Conservation (phyloP, 2,888 invertebrate species). For the Tholera decimalis region DNA sequence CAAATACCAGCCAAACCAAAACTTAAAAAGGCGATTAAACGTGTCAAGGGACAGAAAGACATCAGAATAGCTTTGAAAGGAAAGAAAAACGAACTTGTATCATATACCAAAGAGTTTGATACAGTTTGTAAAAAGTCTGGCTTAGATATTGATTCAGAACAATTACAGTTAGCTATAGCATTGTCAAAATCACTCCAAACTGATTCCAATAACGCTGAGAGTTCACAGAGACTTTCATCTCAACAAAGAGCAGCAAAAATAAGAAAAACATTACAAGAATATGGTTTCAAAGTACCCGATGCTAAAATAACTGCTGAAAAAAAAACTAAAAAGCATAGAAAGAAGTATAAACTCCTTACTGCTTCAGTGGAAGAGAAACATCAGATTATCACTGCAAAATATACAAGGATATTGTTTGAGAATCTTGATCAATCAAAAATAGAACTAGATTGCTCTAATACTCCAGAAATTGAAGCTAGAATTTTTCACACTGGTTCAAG, state of each 20-base stretch:
- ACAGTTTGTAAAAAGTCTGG: slow-evolving; percentile 84
- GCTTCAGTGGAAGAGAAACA: slow-evolving; percentile 75
- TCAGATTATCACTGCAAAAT: slow-evolving; percentile 79
- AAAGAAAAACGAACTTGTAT: slow-evolving; percentile 81
- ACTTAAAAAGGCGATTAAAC: slow-evolving; percentile 72
- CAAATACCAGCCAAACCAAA: slow-evolving; percentile 66
- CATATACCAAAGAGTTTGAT: slow-evolving; percentile 84
- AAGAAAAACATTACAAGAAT: slow-evolving; percentile 91
- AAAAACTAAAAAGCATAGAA: slow-evolving; percentile 71
- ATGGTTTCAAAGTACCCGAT: slow-evolving; percentile 91
- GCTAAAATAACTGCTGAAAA: slow-evolving; percentile 71
- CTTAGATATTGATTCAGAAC: slow-evolving; percentile 92
- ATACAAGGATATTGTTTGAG: slow-evolving; percentile 80
- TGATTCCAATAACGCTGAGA: slow-evolving; percentile 45
- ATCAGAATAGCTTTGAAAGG: slow-evolving; percentile 80
- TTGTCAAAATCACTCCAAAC: slow-evolving; percentile 91
- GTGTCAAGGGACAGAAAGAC: slow-evolving; percentile 81
- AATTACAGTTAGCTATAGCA: slow-evolving; percentile 93
- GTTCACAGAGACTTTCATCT: slow-evolving; percentile 64
- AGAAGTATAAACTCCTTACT: slow-evolving; percentile 78
- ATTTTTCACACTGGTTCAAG: slow-evolving; percentile 77
- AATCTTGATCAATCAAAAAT: slow-evolving; percentile 59
- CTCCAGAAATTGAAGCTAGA: slow-evolving; percentile 31
- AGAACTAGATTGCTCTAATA: slow-evolving; percentile 29
- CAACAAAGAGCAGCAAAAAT: slow-evolving; percentile 82